A percentile compares a stretch with the other conserved stretches of the same genome.
Evolutionary conservation across 1,140 invertebrate species (phyloP).

Genomic region (Pseudomyrmex gracilis): DNA sequence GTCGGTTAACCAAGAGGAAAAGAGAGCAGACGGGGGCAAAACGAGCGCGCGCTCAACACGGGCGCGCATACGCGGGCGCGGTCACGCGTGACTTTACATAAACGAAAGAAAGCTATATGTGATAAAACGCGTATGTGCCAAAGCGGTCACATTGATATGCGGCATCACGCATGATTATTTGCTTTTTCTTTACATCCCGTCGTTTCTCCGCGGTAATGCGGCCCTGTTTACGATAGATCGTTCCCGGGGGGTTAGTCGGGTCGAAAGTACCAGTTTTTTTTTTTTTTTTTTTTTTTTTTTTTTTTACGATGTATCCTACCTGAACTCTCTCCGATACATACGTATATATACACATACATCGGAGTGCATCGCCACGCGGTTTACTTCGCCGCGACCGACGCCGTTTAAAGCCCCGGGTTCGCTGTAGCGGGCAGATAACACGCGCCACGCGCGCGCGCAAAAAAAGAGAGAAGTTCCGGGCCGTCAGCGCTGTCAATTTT

Average conservation of each 20-base stretch:
- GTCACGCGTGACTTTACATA: conserved; percentile 69
- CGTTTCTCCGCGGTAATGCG: conserved; percentile 38
- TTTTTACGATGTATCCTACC: conserved; percentile 39
- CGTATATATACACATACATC: conserved; percentile 43
- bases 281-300: conserved; percentile 36
- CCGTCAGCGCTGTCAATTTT: conserved; percentile 77
- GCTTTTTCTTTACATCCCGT: conserved; percentile 37
- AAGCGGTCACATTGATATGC: conserved; percentile 66
- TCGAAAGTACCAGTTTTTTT: conserved; percentile 45
- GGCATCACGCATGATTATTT: conserved; percentile 67
- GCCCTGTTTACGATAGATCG: conserved; percentile 47
- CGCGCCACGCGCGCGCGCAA: conserved; percentile 58
- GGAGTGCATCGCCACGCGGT: conserved; percentile 52
- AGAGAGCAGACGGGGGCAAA: not conserved
- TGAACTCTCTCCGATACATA: not conserved
- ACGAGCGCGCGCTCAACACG: conserved; percentile 14
- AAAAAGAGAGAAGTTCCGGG: conserved; percentile 62
- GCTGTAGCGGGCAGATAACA: conserved; percentile 69
- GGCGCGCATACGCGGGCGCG: not conserved
- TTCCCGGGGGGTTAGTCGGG: not conserved
- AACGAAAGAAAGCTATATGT: conserved; percentile 55
- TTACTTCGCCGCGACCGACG: conserved; percentile 27
- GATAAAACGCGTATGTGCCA: conserved; percentile 25
- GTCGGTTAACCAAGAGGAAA: not conserved
- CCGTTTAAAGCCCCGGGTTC: conserved; percentile 59